Evolutionary conservation across 2,888 invertebrate genomes (phyloP).

Genomic region (Hydraecia micacea): DNA sequence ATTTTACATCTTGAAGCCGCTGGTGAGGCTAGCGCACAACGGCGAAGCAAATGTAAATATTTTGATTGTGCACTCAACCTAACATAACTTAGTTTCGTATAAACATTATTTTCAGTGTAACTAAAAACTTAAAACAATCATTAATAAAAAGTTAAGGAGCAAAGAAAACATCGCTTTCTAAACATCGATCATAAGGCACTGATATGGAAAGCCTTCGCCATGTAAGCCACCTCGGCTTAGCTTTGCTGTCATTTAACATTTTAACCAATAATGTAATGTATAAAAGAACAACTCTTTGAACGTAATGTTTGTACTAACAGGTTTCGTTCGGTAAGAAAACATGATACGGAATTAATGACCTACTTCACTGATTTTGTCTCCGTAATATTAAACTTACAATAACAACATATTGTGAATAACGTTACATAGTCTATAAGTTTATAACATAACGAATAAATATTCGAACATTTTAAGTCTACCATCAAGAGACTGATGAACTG

Average conservation of each 20-base stretch:
- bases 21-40: conserved; percentile 53
- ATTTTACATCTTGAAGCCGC: conserved; percentile 62
- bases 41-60: conserved; percentile 55
- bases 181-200: conserved; percentile 79
- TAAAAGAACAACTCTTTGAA: conserved; percentile 44
- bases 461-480: conserved; percentile 45
- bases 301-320: conserved; percentile 71
- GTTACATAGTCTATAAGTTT: conserved; percentile 65
- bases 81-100: conserved; percentile 60
- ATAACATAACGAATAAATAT: conserved; percentile 54
- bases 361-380: conserved; percentile 63
- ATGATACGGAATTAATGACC: conserved; percentile 40
- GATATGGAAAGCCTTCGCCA: conserved; percentile 67
- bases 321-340: conserved; percentile 60
- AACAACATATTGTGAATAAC: conserved; percentile 62
- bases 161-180: conserved; percentile 57
- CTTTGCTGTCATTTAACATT: conserved; percentile 31
- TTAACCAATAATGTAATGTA: conserved; percentile 37
- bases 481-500: conserved; percentile 39
- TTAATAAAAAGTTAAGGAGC: conserved; percentile 47
- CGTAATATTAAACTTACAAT: conserved; percentile 67
- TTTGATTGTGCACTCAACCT: conserved; percentile 63
- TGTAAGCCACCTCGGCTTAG: conserved; percentile 42
- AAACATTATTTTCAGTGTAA: conserved; percentile 56
- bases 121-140: conserved; percentile 59